Evolutionary conservation across 2,113 vertebrate species (phyloP).

Genomic region (Prinia subflava): DNA sequence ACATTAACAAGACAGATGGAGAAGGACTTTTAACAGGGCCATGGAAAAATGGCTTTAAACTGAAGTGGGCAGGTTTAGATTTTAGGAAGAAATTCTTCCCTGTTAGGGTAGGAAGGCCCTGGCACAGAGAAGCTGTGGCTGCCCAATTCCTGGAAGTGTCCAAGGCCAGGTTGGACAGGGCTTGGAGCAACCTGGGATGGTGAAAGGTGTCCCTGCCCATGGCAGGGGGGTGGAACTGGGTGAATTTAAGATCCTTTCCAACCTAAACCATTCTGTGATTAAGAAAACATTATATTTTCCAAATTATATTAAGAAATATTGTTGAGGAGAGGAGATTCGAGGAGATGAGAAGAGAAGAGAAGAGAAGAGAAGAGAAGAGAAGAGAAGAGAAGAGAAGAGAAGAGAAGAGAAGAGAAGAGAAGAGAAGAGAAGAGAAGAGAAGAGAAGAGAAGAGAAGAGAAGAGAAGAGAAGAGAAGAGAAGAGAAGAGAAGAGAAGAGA

Average conservation of each 20-base stretch:
- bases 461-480: too few relatives aligned
- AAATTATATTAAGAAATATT: neutral
- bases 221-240: neutral
- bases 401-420: too few relatives aligned
- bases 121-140: neutral
- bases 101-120: neutral
- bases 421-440: too few relatives aligned
- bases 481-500: too few relatives aligned
- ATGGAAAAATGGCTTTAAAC: neutral
- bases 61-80: neutral
- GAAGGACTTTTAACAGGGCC: neutral
- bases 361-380: too few relatives aligned
- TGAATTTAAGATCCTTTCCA: neutral
- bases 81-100: neutral
- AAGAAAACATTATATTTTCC: neutral
- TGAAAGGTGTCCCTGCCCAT: neutral
- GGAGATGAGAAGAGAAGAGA: too few relatives aligned
- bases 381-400: too few relatives aligned
- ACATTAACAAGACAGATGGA: neutral
- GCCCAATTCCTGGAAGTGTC: neutral
- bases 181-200: neutral
- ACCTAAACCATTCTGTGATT: neutral
- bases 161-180: accelerated
- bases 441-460: too few relatives aligned
- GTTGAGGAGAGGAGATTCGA: too few relatives aligned